phyloP scores from a whole-genome alignment of 2,888 invertebrate genomes.

The Temnothorax unifasciatus region DNA sequence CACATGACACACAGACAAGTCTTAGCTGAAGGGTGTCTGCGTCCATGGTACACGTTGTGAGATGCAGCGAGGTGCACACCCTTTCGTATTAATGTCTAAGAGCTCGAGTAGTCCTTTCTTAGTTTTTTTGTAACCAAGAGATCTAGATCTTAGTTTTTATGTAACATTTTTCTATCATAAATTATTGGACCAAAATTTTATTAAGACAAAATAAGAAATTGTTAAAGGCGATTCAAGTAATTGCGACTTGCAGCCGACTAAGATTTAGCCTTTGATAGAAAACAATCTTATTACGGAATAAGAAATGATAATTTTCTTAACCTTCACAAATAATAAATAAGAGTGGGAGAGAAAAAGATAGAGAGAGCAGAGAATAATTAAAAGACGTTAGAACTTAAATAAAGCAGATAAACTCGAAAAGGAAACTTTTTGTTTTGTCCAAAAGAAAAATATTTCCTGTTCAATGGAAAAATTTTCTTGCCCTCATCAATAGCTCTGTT shows the following conservation, averaged over 20 bases:
- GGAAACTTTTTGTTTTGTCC: neutral
- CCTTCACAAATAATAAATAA: neutral
- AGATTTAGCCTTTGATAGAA: neutral
- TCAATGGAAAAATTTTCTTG: conserved; percentile 12
- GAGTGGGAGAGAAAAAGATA: no score
- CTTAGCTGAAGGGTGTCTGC: conserved; percentile 81
- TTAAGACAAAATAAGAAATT: neutral
- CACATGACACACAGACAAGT: conserved; percentile 64
- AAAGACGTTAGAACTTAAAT: neutral
- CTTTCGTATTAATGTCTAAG: conserved; percentile 15
- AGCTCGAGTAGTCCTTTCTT: neutral
- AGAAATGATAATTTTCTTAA: neutral
- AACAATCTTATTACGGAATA: neutral
- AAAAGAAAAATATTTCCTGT: neutral
- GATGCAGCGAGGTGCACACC: conserved; percentile 46
- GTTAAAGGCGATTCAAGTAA: neutral
- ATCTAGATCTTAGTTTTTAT: neutral
- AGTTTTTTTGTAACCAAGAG: neutral
- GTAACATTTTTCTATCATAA: neutral
- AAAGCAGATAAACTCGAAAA: neutral
- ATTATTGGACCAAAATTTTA: neutral
- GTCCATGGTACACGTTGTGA: conserved; percentile 79
- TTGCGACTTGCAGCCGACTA: neutral
- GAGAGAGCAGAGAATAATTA: neutral
- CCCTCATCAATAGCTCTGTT: conserved; percentile 35